phyloP scores from a whole-genome alignment of 2,113 vertebrate genomes.

The Menura novaehollandiae region DNA sequence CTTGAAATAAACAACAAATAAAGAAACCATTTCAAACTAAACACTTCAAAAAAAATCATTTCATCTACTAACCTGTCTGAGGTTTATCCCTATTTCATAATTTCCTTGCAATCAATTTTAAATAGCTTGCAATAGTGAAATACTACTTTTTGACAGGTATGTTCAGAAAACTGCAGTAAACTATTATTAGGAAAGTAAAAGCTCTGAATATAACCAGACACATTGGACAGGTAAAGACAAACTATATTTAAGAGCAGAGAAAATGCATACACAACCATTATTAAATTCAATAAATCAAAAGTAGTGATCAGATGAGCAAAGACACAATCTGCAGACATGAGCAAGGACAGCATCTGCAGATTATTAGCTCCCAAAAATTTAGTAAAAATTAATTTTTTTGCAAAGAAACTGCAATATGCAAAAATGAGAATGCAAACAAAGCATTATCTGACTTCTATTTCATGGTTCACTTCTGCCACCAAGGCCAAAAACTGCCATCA shows the following conservation, averaged over 20 bases:
- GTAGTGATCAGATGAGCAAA: not conserved
- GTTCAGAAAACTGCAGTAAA: not conserved
- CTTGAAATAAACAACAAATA: not conserved
- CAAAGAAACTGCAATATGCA: not conserved
- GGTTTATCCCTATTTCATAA: not conserved
- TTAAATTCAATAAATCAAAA: not conserved
- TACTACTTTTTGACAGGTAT: not conserved
- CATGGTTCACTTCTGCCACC: not conserved
- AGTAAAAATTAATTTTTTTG: not conserved
- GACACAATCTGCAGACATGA: not conserved
- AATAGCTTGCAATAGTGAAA: not conserved
- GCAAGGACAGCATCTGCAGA: not conserved
- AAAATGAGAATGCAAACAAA: not conserved
- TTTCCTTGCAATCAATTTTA: not conserved
- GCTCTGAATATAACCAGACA: not conserved
- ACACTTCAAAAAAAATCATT: not conserved
- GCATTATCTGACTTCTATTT: not conserved
- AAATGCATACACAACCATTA: not conserved
- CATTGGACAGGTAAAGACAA: not conserved
- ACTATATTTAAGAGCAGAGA: not conserved
- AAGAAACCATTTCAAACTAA: not conserved
- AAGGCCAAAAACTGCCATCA: not conserved
- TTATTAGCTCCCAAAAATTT: not conserved
- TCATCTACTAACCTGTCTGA: not conserved
- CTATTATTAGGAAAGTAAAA: not conserved